These are phyloP conservation scores for Lonchura striata DNA, from an alignment of 2,113 vertebrate genomes.

Conservation along the genomic window DNA sequence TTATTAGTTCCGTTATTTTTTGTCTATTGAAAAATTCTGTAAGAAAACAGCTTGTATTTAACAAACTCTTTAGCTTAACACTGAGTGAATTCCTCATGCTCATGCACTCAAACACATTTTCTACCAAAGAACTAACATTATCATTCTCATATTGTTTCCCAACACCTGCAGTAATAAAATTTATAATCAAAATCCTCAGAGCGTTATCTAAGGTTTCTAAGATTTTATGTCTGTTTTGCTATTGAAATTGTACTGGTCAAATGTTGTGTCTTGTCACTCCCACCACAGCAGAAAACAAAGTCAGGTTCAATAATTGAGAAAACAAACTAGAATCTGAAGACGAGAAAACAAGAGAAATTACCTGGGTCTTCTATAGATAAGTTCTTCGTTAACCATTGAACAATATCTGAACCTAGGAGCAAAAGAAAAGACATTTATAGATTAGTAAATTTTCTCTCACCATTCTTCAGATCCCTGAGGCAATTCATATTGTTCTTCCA, in stretches of 20 bases:
- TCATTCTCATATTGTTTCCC: background rate
- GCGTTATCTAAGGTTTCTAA: background rate
- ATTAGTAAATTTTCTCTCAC: background rate
- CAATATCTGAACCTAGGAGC: slow-evolving; percentile 92
- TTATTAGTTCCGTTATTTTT: background rate
- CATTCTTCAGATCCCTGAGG: background rate
- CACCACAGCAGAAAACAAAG: background rate
- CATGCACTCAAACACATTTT: background rate
- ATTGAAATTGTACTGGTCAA: background rate
- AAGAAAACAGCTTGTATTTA: background rate
- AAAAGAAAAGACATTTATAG: slow-evolving; percentile 51
- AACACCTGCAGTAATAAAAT: background rate
- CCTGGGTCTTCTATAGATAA: slow-evolving; percentile 96
- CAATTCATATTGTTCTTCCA: background rate
- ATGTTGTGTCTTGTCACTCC: background rate
- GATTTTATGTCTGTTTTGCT: background rate
- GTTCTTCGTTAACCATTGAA: slow-evolving; percentile 97
- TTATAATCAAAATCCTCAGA: background rate
- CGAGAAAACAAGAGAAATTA: slow-evolving; percentile 62
- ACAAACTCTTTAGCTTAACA: background rate
- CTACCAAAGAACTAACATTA: background rate
- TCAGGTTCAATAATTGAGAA: background rate
- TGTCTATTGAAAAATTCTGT: background rate
- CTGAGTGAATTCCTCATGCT: background rate
- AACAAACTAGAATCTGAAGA: background rate